Conservation (phyloP, 2,113 vertebrate species). For the Alethe diademata region DNA sequence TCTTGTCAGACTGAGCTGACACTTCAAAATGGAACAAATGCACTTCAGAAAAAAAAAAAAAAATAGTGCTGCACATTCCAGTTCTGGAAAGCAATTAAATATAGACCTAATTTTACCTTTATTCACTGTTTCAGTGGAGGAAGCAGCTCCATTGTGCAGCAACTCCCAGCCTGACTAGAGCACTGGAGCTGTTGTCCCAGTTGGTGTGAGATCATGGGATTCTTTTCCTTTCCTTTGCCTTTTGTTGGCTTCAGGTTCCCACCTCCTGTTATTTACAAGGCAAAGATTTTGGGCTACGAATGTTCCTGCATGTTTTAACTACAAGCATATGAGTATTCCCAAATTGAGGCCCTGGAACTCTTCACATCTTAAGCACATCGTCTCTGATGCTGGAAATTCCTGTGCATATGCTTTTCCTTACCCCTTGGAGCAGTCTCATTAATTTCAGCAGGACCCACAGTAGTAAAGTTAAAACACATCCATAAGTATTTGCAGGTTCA, state of each 20-base stretch:
- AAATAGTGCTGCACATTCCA: not conserved
- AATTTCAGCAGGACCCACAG: constrained; percentile 60
- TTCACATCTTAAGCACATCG: constrained; percentile 7
- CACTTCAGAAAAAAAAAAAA: not conserved
- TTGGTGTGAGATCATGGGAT: constrained; percentile 3
- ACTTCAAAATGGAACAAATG: not conserved
- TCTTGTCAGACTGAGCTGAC: not conserved
- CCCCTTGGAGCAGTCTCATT: constrained; percentile 53
- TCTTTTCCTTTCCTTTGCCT: not conserved
- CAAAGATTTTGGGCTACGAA: constrained; percentile 30
- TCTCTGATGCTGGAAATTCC: constrained; percentile 38
- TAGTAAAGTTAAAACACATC: constrained; percentile 60
- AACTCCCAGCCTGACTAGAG: not conserved
- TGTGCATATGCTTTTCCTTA: constrained; percentile 54
- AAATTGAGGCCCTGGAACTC: constrained; percentile 58
- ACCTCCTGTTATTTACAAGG: constrained; percentile 45
- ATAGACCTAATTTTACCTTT: not conserved
- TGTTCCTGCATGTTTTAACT: constrained; percentile 50
- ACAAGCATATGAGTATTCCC: constrained; percentile 47
- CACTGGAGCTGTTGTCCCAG: not conserved
- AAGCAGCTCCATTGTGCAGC: not conserved
- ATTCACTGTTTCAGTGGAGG: not conserved
- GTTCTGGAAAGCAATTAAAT: not conserved
- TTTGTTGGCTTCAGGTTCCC: constrained; percentile 42
- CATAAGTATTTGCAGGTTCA: constrained; percentile 62